Evolutionary conservation across 2,888 invertebrate genomes (phyloP), one percentile per base, ranked within the genome.

Genomic region (Ditylenchus weischeri): DNA sequence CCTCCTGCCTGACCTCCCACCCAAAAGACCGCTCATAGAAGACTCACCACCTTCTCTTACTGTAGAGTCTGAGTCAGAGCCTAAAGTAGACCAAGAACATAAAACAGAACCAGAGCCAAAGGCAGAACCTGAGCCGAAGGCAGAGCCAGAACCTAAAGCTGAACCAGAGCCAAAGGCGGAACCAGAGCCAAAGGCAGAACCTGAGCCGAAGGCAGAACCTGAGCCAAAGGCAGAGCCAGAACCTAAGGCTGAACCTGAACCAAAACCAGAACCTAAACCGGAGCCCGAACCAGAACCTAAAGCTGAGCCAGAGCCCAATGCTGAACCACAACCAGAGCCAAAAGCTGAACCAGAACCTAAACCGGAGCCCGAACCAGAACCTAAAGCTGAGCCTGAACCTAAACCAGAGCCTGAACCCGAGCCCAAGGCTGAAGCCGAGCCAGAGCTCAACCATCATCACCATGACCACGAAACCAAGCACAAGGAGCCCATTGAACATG

Each of bases 331-430:
- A 23, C 65, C 70, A 2, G 64, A 71, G 38, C 69, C 72, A 19
- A 57, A 69, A 19, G 70, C 67, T 21, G 66, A 74, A 66, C 65
- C 72, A 3, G 65, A 67, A 38, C 71, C 72, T 13, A 62, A 65
- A 21, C 23, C 54, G 6, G n/a, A 54, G n/a, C n/a, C 54, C 11
- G 54, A 54, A 54, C 54, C 54, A 54, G 29, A 54, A 13, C 23
- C 54, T 18, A 29, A 54, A 54, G 23, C 54, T 54, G 54, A 54
- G 29, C 54, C 54, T 29, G 29, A 54, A 10, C 23, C 54, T n/a
- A n/a, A 54, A 54, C n/a, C 54, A 11, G n/a, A 21, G 29, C 11
- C 54, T 54, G 54, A 54, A 29, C 72, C 74, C 0, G 61, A 74
- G 57, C 71, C 72, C 11, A 57, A 63, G 21, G 54, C 69, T 35